Evolutionary conservation across 2,888 invertebrate species (phyloP), one percentile per base, ranked within the genome.

Genomic region (Ctenicera cuprea): DNA sequence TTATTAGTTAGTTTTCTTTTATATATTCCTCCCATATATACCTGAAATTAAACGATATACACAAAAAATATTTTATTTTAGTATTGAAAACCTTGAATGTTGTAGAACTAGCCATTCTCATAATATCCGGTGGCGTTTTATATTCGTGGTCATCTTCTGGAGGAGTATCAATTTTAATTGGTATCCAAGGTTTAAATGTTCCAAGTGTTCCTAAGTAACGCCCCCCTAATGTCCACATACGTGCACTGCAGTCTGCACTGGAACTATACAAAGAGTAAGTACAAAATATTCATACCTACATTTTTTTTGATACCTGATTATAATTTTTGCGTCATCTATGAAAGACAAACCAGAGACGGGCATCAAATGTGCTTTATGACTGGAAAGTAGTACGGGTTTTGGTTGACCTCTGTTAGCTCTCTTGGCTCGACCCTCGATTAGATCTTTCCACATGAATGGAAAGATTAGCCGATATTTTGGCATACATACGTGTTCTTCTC

Each of bases 171-270:
- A 84, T 82, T 48, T 78, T 77, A 37, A 91, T 80, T 45, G 88
- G 87, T 26, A 87, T 86, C 93, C 93, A 94, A 0, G 90, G 88
- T 80, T 90, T 87, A 78, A 91, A 91, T 64, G 94, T 92, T 65
- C 95, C 95, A 77, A 95, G 88, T 4, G 94, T 94, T 78, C 93
- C 93, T 78, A 95, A 83, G 80, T 90, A 90, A 37, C 85, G 79
- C 38, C 95, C 95, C 48, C 91, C 90, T 71, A 94, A 84, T 0
- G 92, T 92, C 95, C 95, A 95, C 84, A 94, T 87, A 67, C 95
- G 90, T 72, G 92, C 93, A 59, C 93, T 92, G 83, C 90, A 92
- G 79, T 87, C 87, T 41, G 85, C 83, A 74, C 87, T 87, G 12
- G 83, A 81, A 76, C 86, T 86, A 43, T 54, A 65, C 66, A 18